phyloP scores from a whole-genome alignment of 2,797 vertebrate genomes.

The Clarias pachynema region DNA sequence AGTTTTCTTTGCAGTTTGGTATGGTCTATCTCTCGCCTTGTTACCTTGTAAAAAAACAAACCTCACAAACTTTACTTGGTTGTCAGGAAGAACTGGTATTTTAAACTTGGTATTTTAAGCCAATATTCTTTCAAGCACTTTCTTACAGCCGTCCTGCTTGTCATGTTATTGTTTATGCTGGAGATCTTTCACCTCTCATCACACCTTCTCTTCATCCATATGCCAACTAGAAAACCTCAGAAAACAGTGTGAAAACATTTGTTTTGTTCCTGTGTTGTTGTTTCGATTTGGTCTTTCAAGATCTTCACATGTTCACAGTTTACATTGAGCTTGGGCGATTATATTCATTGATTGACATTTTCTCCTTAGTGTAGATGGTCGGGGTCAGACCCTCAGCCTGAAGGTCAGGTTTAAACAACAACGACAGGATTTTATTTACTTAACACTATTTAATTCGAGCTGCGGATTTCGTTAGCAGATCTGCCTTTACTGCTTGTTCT shows the following conservation, averaged over 20 bases:
- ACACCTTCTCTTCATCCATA: background rate
- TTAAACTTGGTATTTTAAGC: background rate
- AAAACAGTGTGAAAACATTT: background rate
- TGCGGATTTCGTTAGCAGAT: background rate
- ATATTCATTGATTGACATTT: background rate
- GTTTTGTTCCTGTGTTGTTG: background rate
- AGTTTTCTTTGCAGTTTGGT: too few species aligned
- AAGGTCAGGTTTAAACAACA: background rate
- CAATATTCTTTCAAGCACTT: background rate
- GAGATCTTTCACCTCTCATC: background rate
- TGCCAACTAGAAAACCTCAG: background rate
- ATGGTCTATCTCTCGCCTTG: too few species aligned
- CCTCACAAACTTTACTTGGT: background rate
- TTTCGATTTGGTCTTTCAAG: background rate
- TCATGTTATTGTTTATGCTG: background rate
- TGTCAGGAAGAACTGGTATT: background rate
- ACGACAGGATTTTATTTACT: background rate
- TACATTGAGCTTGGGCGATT: background rate
- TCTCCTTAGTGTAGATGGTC: background rate
- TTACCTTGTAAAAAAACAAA: background rate
- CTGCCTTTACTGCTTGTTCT: background rate
- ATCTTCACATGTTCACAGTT: background rate
- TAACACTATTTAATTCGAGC: slow-evolving; percentile 1
- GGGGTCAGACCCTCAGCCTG: background rate
- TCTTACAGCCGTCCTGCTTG: background rate